Evolutionary conservation across 2,113 vertebrate genomes (phyloP).

Genomic region (Dolichallabes microphthalmus): DNA sequence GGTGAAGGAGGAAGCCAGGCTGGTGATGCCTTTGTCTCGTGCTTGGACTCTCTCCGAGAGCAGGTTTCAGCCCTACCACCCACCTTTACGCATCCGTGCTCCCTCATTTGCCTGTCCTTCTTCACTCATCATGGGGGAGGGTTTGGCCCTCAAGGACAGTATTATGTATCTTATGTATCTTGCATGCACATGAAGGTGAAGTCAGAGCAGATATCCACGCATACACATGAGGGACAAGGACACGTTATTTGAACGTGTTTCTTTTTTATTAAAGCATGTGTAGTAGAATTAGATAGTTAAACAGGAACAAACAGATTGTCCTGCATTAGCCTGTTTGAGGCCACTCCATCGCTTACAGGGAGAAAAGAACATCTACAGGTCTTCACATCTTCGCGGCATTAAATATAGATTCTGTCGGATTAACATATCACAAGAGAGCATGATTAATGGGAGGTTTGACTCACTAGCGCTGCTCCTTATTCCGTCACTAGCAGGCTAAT

Average conservation of each 20-base stretch:
- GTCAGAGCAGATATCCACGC: neutral
- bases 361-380: conserved; percentile 33
- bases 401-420: conserved; percentile 59
- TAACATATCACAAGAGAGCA: conserved; percentile 51
- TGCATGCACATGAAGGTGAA: neutral
- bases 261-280: conserved; percentile 22
- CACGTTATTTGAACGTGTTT: neutral
- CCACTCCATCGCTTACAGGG: conserved; percentile 40
- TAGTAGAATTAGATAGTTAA: neutral
- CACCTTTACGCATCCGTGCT: conserved; percentile 23
- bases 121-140: conserved; percentile 35
- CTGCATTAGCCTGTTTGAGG: conserved; percentile 48
- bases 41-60: neutral
- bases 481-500: conserved; percentile 58
- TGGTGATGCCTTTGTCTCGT: conserved; percentile 5
- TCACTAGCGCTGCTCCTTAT: conserved; percentile 49
- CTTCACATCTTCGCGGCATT: conserved; percentile 32
- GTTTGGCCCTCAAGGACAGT: conserved; percentile 35
- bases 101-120: conserved; percentile 46
- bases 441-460: conserved; percentile 61
- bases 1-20: conserved; percentile 32
- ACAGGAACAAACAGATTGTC: conserved; percentile 37
- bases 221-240: conserved; percentile 5
- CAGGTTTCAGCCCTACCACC: neutral
- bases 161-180: neutral